These are phyloP conservation scores for Calosoma granatense DNA, from an alignment of 1,140 invertebrate species.

Conservation along the genomic window DNA sequence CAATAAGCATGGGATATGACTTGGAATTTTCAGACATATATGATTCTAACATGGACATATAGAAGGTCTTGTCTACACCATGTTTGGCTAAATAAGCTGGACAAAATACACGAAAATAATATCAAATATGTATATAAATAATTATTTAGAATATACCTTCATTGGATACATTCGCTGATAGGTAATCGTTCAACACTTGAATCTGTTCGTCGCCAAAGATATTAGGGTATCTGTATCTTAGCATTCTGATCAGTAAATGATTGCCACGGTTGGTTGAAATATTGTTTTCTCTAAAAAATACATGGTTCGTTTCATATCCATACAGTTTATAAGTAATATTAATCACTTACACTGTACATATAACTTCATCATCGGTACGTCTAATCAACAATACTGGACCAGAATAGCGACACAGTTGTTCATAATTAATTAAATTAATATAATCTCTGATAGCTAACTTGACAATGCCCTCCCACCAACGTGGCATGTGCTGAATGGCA, in stretches of 20 bases:
- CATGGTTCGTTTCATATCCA: conserved; percentile 11
- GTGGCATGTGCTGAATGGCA: conserved; percentile 75
- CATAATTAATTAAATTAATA: conserved; percentile 72
- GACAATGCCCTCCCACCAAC: conserved; percentile 55
- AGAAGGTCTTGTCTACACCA: conserved; percentile 38
- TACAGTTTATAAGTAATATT: too few relatives aligned
- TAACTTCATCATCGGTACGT: conserved; percentile 84
- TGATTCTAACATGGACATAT: conserved; percentile 41
- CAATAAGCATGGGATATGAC: conserved; percentile 52
- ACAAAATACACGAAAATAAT: conserved; percentile 22
- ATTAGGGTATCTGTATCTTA: conserved; percentile 67
- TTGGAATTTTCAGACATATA: conserved; percentile 45
- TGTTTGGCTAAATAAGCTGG: conserved; percentile 16
- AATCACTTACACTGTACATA: conserved; percentile 51
- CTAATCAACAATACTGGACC: conserved; percentile 79
- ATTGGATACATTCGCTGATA: conserved; percentile 29
- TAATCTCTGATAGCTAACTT: conserved; percentile 66
- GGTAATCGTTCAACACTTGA: conserved; percentile 43
- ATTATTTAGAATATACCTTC: conserved; percentile 35
- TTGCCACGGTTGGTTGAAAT: conserved; percentile 83
- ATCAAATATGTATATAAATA: conserved; percentile 15
- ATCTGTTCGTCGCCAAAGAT: conserved; percentile 47
- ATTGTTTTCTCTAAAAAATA: conserved; percentile 42
- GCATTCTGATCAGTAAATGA: conserved; percentile 60
- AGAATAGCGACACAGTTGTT: conserved; percentile 60